Evolutionary conservation across 2,797 vertebrate species (phyloP), one percentile per base, ranked within the genome.

Genomic region (Halcyon chelicuti): DNA sequence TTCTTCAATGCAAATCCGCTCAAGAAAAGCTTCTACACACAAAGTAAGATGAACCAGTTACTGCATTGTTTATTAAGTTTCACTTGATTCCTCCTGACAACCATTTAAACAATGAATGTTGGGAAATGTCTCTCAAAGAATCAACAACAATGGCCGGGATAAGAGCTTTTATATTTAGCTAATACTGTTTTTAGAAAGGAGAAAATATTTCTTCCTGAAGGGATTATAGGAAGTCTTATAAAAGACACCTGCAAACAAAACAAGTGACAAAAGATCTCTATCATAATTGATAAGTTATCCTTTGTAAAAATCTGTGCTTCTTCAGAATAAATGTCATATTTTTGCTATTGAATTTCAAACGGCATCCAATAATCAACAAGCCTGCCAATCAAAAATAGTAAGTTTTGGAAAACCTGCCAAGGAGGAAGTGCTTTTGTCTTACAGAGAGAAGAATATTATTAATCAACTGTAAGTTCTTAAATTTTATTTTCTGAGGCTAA

Each of bases 71-170:
- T 99, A 98, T 98, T 93, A 98, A 99, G 98, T 98, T 99, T 99
- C 98, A 98, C 98, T 99, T 99, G 99, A 99, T 99, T 99, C 98
- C 97, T 98, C 98, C 98, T 99, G 99, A 99, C 99, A 99, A 99
- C 99, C 99, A 99, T 99, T 99, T 99, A 98, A 98, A 99, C 99
- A 99, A 99, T 98, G 99, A 99, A 98, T 98, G 98, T 98, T 98
- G 99, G 98, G 98, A 99, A 99, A 98, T 97, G 99, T 98, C 99
- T 98, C 98, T 98, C 98, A 97, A 96, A 98, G 98, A 99, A 98
- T 97, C 98, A 97, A 95, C 98, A 97, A 99, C 99, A 99, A 99
- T 99, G 97, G 98, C 94, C 92, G 63, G 98, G 98, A 99, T 99
- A 98, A 98, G 98, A 94, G 98, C 98, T 98, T 99, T 99, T 99